Evolutionary conservation across 2,113 vertebrate species (phyloP).

Genomic region (Charina bottae): DNA sequence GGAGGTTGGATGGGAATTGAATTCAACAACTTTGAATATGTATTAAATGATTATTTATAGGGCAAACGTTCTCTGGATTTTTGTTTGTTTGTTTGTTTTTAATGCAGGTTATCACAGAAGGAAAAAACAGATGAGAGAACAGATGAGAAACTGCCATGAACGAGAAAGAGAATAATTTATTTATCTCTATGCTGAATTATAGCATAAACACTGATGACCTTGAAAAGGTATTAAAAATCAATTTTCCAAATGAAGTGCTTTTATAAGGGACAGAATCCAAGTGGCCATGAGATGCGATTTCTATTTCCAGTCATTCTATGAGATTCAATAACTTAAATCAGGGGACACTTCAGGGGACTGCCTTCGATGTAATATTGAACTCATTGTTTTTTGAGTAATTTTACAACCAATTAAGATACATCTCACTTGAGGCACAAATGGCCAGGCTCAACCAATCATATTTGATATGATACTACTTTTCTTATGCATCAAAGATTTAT

Average conservation of each 20-base stretch:
- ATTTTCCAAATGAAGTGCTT: neutral
- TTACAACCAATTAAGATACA: neutral
- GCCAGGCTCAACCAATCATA: neutral
- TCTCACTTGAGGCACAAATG: neutral
- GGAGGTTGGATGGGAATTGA: neutral
- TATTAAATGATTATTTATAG: neutral
- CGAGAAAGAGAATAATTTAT: neutral
- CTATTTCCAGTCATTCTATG: neutral
- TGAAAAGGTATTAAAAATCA: neutral
- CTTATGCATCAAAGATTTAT: neutral
- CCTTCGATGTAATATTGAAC: neutral
- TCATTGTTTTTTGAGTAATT: neutral
- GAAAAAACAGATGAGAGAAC: neutral
- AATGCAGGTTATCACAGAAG: neutral
- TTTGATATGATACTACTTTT: neutral
- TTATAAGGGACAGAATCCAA: neutral
- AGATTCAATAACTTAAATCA: neutral
- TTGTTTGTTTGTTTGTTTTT: neutral
- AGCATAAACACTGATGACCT: neutral
- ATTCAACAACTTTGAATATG: neutral
- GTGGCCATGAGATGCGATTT: neutral
- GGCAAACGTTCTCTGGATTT: neutral
- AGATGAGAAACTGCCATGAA: neutral
- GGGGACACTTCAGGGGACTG: neutral
- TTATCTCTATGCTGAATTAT: neutral